Conservation (phyloP, 2,888 invertebrate species). For the Lamellibrachia satsuma region DNA sequence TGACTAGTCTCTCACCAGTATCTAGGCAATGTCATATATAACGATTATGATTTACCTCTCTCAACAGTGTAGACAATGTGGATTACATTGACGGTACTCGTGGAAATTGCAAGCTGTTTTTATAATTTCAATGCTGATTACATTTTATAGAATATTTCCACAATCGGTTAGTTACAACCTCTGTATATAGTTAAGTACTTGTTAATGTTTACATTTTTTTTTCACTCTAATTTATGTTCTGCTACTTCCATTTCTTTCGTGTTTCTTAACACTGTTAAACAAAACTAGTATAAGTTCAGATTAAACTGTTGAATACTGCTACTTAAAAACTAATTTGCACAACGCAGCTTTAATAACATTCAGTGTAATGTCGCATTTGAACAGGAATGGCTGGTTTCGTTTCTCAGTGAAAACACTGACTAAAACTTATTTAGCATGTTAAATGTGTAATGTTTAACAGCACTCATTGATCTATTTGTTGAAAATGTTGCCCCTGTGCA, state of each 20-base stretch:
- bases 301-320: not conserved
- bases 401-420: not conserved
- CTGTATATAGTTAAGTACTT: not conserved
- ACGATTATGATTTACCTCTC: not conserved
- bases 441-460: not conserved
- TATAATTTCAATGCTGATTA: constrained; percentile 1
- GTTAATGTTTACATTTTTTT: not conserved
- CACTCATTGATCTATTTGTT: not conserved
- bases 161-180: not conserved
- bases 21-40: too few species aligned
- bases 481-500: not conserved
- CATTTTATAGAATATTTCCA: not conserved
- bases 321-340: not conserved
- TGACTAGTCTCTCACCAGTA: not conserved
- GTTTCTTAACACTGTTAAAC: not conserved
- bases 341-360: not conserved
- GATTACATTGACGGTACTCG: not conserved
- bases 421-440: not conserved
- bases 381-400: not conserved
- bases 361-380: not conserved
- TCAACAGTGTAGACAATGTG: not conserved
- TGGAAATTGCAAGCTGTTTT: not conserved
- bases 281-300: not conserved
- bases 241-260: not conserved
- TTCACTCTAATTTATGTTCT: not conserved